A percentile compares a stretch with the other conserved stretches of the same genome.
These are phyloP conservation scores for Apis dorsata DNA, from an alignment of 1,140 invertebrate genomes.

Conservation along the genomic window DNA sequence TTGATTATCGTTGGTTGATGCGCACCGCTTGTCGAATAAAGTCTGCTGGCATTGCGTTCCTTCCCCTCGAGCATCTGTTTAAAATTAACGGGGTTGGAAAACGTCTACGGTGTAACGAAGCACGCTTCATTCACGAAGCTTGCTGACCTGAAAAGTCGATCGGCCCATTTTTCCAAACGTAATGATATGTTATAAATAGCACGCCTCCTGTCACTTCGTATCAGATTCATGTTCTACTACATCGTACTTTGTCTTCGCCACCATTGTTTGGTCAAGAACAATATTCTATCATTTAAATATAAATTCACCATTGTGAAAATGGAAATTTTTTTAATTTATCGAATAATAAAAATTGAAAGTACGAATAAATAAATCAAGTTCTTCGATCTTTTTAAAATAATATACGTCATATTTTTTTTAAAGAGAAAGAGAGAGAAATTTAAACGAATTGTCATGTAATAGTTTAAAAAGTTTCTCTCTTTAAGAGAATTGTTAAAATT, in stretches of 20 bases:
- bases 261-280: background rate
- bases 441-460: background rate
- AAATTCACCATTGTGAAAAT: too few relatives aligned
- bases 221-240: conserved; percentile 1
- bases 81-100: conserved; percentile 61
- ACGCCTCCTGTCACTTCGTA: background rate
- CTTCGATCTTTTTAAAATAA: too few relatives aligned
- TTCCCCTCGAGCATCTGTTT: conserved; percentile 52
- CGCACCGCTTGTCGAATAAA: conserved; percentile 34
- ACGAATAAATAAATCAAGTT: too few relatives aligned
- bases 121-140: conserved; percentile 59
- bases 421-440: background rate
- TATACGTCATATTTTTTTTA: background rate
- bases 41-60: conserved; percentile 45
- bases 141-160: conserved; percentile 61
- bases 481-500: background rate
- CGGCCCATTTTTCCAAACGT: conserved; percentile 57
- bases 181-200: conserved; percentile 52
- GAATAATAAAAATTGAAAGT: too few relatives aligned
- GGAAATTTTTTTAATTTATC: too few relatives aligned
- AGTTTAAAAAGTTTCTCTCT: background rate
- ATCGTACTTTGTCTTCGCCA: background rate
- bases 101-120: conserved; percentile 30
- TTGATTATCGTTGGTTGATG: conserved; percentile 37
- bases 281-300: too few relatives aligned